phyloP scores from a whole-genome alignment of 2,113 vertebrate genomes.

The Phycodurus eques region DNA sequence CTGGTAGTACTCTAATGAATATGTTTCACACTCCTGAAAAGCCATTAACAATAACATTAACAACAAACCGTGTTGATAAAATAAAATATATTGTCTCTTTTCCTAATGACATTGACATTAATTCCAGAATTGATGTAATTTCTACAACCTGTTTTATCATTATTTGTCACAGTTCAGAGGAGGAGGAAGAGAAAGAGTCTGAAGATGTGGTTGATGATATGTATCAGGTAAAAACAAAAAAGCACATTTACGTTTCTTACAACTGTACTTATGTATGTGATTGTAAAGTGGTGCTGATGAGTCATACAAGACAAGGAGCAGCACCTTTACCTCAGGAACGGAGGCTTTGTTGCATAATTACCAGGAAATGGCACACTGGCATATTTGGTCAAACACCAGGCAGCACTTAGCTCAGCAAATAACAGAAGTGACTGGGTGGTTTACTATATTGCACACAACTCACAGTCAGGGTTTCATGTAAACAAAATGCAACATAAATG shows the following conservation, averaged over 20 bases:
- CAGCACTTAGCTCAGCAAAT: too few species aligned
- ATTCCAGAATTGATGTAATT: background rate
- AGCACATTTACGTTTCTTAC: background rate
- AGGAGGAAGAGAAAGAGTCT: conserved; percentile 82
- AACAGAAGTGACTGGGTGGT: too few species aligned
- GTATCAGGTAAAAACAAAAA: conserved; percentile 75
- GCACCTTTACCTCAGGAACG: too few species aligned
- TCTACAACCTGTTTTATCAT: background rate
- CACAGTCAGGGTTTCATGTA: too few species aligned
- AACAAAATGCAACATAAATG: too few species aligned
- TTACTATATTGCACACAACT: too few species aligned
- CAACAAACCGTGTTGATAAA: background rate
- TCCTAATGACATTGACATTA: background rate
- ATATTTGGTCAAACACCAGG: too few species aligned
- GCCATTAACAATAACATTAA: background rate
- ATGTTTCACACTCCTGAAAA: background rate
- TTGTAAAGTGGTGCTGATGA: too few species aligned
- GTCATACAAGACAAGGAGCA: too few species aligned
- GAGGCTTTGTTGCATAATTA: too few species aligned
- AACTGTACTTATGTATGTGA: background rate
- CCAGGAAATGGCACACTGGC: too few species aligned
- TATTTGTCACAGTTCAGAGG: conserved; percentile 71
- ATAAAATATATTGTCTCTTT: background rate
- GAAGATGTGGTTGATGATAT: conserved; percentile 69
- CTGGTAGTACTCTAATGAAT: background rate